Evolutionary conservation across 1,140 invertebrate species (phyloP).

Genomic region (Lordiphosa mommai): DNA sequence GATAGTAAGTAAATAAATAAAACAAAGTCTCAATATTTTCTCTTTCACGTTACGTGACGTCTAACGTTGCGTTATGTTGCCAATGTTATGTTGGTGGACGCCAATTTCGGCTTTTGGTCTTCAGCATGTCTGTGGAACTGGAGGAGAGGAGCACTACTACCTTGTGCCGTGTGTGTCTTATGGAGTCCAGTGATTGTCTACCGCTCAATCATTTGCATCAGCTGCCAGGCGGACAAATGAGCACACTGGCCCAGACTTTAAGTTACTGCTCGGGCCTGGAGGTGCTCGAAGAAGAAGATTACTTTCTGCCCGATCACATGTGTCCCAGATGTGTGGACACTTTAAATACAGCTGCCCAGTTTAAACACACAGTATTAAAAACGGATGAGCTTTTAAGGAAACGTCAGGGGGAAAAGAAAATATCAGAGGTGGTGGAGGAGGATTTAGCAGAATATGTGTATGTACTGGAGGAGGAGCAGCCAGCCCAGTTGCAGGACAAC

Average conservation of each 20-base stretch:
- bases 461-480: slow-evolving; percentile 17
- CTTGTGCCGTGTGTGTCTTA: no score
- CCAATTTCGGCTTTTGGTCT: no score
- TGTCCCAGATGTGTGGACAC: slow-evolving; percentile 23
- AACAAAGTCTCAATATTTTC: no score
- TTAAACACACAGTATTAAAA: slow-evolving; percentile 18
- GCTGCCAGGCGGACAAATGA: slow-evolving; percentile 30
- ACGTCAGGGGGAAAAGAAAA: slow-evolving; percentile 3
- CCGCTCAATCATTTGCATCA: slow-evolving; percentile 26
- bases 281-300: slow-evolving; percentile 32
- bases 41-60: no score
- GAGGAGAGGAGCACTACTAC: no score
- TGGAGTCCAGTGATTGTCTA: not conserved
- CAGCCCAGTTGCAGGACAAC: not conserved
- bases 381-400: slow-evolving; percentile 30
- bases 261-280: slow-evolving; percentile 43
- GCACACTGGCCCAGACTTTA: slow-evolving; percentile 39
- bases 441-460: slow-evolving; percentile 12
- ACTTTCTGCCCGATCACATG: slow-evolving; percentile 43
- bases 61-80: no score
- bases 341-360: slow-evolving; percentile 16
- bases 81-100: no score
- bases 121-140: no score
- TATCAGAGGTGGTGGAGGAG: not conserved
- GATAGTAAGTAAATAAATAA: no score